Base-by-base conservation (phyloP, 2,797 vertebrate genomes). In the Strix occidentalis region DNA sequence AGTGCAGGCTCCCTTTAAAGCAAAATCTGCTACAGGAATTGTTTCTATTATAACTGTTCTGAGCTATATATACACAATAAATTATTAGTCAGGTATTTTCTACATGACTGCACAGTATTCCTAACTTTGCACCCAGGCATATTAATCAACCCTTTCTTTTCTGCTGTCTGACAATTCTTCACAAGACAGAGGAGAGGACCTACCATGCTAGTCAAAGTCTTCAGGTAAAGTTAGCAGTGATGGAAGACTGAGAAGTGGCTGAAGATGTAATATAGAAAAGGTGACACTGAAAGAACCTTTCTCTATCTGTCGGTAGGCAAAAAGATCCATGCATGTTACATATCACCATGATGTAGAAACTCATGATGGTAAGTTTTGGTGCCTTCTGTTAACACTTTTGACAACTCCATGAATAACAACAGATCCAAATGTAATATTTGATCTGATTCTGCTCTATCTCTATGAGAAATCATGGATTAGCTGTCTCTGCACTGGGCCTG, bases 21-120 rank as follows among this genome's bases (percentile, higher is more conserved):
- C 43, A 82, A 82, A 84, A 70, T n/a, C 45, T 91, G 63, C 46
- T 77, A 53, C 48, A 50, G 66, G 48, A 70, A 39, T 80, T 79
- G 66, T 87, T 93, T 90, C 85, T 92, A 10, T 85, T 81, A 83
- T 57, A 93, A 83, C 86, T 77, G 21, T 80, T 92, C 68, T 51
- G 70, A 95, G 63, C 66, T 95, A 80, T 89, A 95, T 90, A 93
- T 89, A 77, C 53, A 71, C 16, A 43, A 64, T 75, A 74, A 91
- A 94, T 91, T 90, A 93, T 95, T 92, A 95, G 77, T 84, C 86
- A 89, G 88, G 81, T 89, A 71, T 95, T 95, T 91, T 92, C 74
- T 90, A 39, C 45, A 13, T 46, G 80, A 26, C 39, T 90, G 74
- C 77, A 76, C 63, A 41, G 18, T 84, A 87, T 87, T 76, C n/a